Percentiles rank a stretch among this genome's conserved stretches.
Evolutionary conservation across 2,888 invertebrate species (phyloP).

Genomic region (Cerceris ruficornis): DNA sequence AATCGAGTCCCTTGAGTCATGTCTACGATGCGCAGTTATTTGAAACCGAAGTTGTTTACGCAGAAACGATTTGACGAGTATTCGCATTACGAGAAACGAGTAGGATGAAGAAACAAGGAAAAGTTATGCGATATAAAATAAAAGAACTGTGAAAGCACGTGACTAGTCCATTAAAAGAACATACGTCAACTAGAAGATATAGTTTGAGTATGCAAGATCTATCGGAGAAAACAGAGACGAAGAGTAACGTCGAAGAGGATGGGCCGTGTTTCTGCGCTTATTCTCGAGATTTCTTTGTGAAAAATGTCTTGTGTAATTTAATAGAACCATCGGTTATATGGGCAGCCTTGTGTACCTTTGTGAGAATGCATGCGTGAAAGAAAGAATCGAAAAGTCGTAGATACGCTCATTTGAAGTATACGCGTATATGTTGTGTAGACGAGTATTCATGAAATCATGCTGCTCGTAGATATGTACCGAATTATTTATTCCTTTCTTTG

Average conservation of each 20-base stretch:
- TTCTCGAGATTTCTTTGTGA: not conserved
- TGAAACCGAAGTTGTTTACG: not conserved
- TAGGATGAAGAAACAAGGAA: not conserved
- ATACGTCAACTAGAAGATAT: not conserved
- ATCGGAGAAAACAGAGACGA: not conserved
- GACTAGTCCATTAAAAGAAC: conserved; percentile 74
- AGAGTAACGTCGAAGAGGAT: not conserved
- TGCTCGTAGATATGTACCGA: not conserved
- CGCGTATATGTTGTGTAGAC: conserved; percentile 18
- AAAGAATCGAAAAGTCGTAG: conserved; percentile 6
- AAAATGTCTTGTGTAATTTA: not conserved
- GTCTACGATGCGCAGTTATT: not conserved
- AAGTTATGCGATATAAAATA: conserved; percentile 7
- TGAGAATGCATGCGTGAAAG: not conserved
- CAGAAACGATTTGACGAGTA: not conserved
- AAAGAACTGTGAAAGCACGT: conserved; percentile 61
- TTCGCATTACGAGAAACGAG: not conserved
- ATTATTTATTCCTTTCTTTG: not conserved
- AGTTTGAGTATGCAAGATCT: conserved; percentile 5
- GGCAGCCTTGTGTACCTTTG: not conserved
- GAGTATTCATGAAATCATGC: conserved; percentile 24
- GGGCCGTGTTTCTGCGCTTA: not conserved
- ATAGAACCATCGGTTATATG: not conserved
- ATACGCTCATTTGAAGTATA: conserved; percentile 2
- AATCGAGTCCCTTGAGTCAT: not conserved